Base-by-base conservation (phyloP, 2,797 vertebrate genomes). In the Enteromius argenteus region DNA sequence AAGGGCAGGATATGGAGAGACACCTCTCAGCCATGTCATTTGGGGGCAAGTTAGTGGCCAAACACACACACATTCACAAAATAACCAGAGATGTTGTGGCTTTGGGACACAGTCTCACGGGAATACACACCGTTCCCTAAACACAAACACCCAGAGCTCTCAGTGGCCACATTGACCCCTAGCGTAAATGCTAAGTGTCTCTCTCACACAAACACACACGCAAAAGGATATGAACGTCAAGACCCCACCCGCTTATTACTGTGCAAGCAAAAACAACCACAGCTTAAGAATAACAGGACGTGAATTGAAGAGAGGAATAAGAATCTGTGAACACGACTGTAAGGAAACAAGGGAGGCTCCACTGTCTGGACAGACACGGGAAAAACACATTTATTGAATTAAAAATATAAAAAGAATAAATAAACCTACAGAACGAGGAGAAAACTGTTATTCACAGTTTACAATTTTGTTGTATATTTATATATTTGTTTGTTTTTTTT, bases 241-340 rank as follows among this genome's bases (percentile, higher is more conserved):
- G 84, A 85, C 83, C 75, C 76, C 80, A 87, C 79, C 86, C 81
- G 60, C 78, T 87, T 73, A 86, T 87, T 86, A 85, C 79, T 53
- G 81, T 69, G 64, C 84, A 58, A 79, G 15, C 44, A 66, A 85
- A 80, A 87, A 83, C 79, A 84, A 84, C 79, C 67, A 60, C 80
- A 81, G 78, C 21, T 56, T 44, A 60, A 83, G 88, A 84, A 86
- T 74, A 83, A 83, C 82, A 84, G 82, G 81, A 87, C 78, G 62
- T 74, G 66, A 46, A 60, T 56, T 15, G 21, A 73, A 7, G 46
- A 64, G 68, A 78, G 64, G 68, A 82, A 80, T 79, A 80, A 62
- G 51, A 58, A 60, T 27, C 74, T 64, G n/a, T 23, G 51, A 74
- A 68, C 39, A 37, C 23, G 4, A 79, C 8, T 13, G n/a, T n/a